These are phyloP conservation scores for Colletes latitarsis DNA, from an alignment of 1,140 invertebrate species.

Conservation along the genomic window DNA sequence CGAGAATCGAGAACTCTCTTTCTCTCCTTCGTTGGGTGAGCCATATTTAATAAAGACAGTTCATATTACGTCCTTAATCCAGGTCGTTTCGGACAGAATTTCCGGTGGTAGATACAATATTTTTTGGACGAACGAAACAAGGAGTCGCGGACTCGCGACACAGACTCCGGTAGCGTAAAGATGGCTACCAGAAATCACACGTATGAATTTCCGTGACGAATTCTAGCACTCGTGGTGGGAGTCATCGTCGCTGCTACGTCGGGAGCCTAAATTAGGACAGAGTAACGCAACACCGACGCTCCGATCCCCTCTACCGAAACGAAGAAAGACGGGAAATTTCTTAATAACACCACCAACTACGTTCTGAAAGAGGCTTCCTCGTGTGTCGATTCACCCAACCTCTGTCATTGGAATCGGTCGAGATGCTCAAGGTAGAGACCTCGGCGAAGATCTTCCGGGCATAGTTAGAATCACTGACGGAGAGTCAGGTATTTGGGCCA, in stretches of 20 bases:
- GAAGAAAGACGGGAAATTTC: constrained; percentile 33
- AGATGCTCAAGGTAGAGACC: constrained; percentile 3
- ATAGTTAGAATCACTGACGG: constrained; percentile 23
- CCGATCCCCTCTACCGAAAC: constrained; percentile 51
- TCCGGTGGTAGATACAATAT: background rate
- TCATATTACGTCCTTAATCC: background rate
- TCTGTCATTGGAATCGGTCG: constrained; percentile 18
- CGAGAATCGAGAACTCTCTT: constrained; percentile 25
- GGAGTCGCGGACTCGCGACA: background rate
- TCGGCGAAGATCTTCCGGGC: constrained; percentile 23
- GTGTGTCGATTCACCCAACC: constrained; percentile 8
- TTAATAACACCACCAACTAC: constrained; percentile 51
- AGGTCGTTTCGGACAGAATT: background rate
- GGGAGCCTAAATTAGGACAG: constrained; percentile 81
- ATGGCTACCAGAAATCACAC: constrained; percentile 10
- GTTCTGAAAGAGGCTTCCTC: constrained; percentile 40
- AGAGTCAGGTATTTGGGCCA: constrained; percentile 30
- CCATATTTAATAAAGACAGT: constrained; percentile 16
- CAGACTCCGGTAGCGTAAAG: background rate
- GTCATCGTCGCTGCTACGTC: constrained; percentile 63
- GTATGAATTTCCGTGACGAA: constrained; percentile 74
- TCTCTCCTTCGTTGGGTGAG: constrained; percentile 5
- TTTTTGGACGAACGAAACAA: background rate
- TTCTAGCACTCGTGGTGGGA: constrained; percentile 59
- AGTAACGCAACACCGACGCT: constrained; percentile 80